Percentiles rank a stretch among this genome's conserved stretches.
Evolutionary conservation across 2,797 vertebrate genomes (phyloP).

Genomic region (Rhinichthys osculus): DNA sequence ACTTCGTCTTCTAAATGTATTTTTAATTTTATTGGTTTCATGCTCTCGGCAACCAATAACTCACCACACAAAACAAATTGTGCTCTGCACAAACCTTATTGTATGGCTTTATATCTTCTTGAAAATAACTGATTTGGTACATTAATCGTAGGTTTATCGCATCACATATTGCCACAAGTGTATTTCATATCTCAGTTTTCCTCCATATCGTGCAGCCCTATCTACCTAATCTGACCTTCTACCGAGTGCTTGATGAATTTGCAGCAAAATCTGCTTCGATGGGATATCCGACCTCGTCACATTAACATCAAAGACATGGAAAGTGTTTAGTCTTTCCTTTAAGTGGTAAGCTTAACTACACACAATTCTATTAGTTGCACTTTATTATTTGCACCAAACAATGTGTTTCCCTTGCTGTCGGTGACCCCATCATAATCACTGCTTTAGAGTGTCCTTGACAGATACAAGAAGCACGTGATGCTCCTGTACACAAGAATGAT

Average conservation of each 20-base stretch:
- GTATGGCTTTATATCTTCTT: not conserved
- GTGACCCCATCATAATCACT: not conserved
- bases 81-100: not conserved
- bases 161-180: not conserved
- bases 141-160: not conserved
- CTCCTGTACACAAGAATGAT: constrained; percentile 3
- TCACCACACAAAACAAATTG: not conserved
- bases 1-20: not conserved
- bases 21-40: not conserved
- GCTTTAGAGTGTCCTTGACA: not conserved
- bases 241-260: not conserved
- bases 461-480: not conserved
- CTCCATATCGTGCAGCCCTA: not conserved
- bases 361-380: not conserved
- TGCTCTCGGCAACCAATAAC: not conserved
- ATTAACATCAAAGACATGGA: not conserved
- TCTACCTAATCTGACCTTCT: not conserved
- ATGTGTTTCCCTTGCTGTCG: not conserved
- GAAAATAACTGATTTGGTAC: not conserved
- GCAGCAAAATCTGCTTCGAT: not conserved
- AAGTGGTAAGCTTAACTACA: not conserved
- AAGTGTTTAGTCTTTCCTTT: not conserved
- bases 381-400: not conserved
- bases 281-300: not conserved
- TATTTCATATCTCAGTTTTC: not conserved